These are phyloP conservation scores for Hemitrygon akajei DNA, from an alignment of 2,797 vertebrate species.

Conservation along the genomic window DNA sequence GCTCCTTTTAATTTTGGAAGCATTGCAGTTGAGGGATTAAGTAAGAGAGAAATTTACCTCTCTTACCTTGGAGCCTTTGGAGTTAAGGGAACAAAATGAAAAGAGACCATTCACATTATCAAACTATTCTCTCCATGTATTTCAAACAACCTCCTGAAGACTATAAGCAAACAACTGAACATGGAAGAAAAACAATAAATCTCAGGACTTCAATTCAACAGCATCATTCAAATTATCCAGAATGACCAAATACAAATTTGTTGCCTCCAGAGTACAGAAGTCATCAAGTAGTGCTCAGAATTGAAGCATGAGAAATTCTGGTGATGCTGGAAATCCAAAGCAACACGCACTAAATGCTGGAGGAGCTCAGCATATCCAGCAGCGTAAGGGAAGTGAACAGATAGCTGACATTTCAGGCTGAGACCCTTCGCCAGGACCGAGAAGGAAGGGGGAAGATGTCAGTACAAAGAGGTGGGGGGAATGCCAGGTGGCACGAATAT, in stretches of 20 bases:
- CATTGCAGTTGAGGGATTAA: too few relatives aligned
- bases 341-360: too few relatives aligned
- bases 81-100: not conserved
- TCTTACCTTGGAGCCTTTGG: not conserved
- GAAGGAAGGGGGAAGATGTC: too few relatives aligned
- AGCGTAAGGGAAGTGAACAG: too few relatives aligned
- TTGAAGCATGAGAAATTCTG: too few relatives aligned
- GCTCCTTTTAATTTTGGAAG: too few relatives aligned
- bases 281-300: not conserved
- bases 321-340: too few relatives aligned
- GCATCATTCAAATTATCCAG: not conserved
- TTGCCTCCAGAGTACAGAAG: not conserved
- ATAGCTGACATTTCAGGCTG: too few relatives aligned
- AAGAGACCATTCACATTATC: not conserved
- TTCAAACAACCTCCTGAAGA: not conserved
- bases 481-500: not conserved
- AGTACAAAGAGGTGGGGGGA: too few relatives aligned
- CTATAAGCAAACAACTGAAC: not conserved
- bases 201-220: not conserved
- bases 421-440: too few relatives aligned
- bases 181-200: not conserved
- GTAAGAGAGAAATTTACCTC: not conserved
- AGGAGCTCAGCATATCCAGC: too few relatives aligned
- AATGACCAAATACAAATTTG: not conserved
- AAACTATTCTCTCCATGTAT: not conserved